Evolutionary conservation across 2,888 invertebrate species (phyloP), one percentile per base, ranked within the genome.

Genomic region (Thecocarcelia acutangulata): DNA sequence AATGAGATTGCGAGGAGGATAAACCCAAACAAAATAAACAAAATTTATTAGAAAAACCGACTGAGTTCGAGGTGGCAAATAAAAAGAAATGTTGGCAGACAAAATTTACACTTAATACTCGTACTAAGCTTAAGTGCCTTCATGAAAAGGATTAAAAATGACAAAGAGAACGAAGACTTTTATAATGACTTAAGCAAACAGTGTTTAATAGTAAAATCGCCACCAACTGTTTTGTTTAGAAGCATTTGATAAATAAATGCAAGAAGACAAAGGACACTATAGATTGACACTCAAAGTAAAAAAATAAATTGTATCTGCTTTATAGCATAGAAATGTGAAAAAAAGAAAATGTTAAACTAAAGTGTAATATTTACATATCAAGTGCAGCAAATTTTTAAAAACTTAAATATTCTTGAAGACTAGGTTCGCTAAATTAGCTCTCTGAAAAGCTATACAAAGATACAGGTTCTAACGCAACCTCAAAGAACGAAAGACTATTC

Each of bases 151-250:
- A 19, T 56, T 69, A 19, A 44, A 17, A 37, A 46, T 58, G 48
- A 59, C 48, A 48, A 70, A 58, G 12, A 50, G 42, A 13, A 50
- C 5, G 9, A 50, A 24, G 8, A 28, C 40, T 17, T 8, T 24
- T 28, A 37, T 58, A 56, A 52, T 13, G 56, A 28, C 13, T 52
- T 40, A 13, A 58, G 11, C 19, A 28, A 33, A 4, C 48, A 70
- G 28, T n/a, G 19, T 11, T 19, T 54, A 21, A 15, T 52, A 52
- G 42, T 33, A 44, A 56, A 52, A 40, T 15, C 46, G 37, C 68
- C 75, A 68, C 59, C 59, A 58, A 68, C 37, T 28, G 68, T 15
- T n/a, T 75, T 75, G 68, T 75, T 68, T 68, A 59, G 33, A 68
- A 68, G 11, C 42, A 66, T 58, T 66, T 58, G 17, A 6, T 58